phyloP scores from a whole-genome alignment of 2,888 invertebrate genomes.

The Melanostoma mellinum region DNA sequence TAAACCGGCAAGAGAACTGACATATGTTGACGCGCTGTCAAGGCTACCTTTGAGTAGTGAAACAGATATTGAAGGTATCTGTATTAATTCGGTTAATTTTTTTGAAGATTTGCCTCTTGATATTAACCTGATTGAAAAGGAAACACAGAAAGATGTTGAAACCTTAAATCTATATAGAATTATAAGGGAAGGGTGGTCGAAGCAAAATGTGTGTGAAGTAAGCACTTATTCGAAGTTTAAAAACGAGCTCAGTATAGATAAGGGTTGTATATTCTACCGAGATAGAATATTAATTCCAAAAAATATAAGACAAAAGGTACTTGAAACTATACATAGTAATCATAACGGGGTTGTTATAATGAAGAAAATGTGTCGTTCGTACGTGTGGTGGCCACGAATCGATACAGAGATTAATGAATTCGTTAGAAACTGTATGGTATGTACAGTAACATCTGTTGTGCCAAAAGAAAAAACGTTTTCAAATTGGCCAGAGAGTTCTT shows the following conservation, averaged over 20 bases:
- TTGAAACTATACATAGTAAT: background rate
- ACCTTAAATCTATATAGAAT: background rate
- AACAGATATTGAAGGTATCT: constrained; percentile 24
- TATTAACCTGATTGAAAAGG: background rate
- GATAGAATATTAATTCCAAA: background rate
- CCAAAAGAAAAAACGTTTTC: constrained; percentile 30
- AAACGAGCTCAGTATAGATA: background rate
- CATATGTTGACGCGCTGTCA: constrained; percentile 38
- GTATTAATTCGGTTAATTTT: constrained; percentile 15
- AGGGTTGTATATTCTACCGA: background rate
- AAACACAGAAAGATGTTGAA: background rate
- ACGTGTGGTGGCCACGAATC: constrained; percentile 76
- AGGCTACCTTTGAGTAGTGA: constrained; percentile 18
- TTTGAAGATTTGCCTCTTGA: background rate
- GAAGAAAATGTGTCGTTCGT: constrained; percentile 74
- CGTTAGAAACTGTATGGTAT: constrained; percentile 66
- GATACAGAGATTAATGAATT: constrained; percentile 74
- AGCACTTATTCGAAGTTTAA: background rate
- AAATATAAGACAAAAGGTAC: background rate
- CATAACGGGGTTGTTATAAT: constrained; percentile 76
- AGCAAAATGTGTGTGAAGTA: background rate
- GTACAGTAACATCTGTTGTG: constrained; percentile 26
- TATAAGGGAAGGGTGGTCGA: background rate
- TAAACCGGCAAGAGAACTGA: constrained; percentile 21
- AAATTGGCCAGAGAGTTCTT: constrained; percentile 23